Evolutionary conservation across 2,113 vertebrate genomes (phyloP).

Genomic region (Bos javanicus): DNA sequence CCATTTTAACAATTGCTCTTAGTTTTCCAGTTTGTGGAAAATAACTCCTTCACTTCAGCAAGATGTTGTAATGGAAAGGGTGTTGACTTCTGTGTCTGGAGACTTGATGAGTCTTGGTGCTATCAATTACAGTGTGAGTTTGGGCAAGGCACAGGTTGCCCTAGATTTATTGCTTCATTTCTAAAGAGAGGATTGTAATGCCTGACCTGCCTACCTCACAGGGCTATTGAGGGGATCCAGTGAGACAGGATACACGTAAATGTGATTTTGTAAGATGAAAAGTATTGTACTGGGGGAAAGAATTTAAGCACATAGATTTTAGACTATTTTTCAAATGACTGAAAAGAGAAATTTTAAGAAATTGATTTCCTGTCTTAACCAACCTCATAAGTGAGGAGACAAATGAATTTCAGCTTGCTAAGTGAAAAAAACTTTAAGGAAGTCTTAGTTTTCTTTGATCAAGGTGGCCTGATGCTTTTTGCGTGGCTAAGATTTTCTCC

Average conservation of each 20-base stretch:
- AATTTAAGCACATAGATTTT: neutral
- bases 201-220: neutral
- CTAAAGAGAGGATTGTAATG: neutral
- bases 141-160: constrained; percentile 31
- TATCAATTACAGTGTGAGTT: constrained; percentile 45
- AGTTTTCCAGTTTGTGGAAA: neutral
- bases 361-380: neutral
- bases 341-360: neutral
- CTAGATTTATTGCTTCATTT: constrained; percentile 45
- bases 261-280: neutral
- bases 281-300: neutral
- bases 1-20: neutral
- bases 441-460: neutral
- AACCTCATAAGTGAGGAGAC: neutral
- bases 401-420: neutral
- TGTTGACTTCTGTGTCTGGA: constrained; percentile 26
- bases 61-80: constrained; percentile 29
- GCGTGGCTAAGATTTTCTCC: neutral
- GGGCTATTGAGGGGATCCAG: neutral
- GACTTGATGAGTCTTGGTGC: constrained; percentile 39
- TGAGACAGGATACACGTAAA: neutral
- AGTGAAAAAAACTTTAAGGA: neutral
- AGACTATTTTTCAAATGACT: neutral
- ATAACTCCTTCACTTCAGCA: neutral
- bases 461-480: neutral